Evolutionary conservation across 2,113 vertebrate species (phyloP).

Genomic region (Aspidoscelis tigris): DNA sequence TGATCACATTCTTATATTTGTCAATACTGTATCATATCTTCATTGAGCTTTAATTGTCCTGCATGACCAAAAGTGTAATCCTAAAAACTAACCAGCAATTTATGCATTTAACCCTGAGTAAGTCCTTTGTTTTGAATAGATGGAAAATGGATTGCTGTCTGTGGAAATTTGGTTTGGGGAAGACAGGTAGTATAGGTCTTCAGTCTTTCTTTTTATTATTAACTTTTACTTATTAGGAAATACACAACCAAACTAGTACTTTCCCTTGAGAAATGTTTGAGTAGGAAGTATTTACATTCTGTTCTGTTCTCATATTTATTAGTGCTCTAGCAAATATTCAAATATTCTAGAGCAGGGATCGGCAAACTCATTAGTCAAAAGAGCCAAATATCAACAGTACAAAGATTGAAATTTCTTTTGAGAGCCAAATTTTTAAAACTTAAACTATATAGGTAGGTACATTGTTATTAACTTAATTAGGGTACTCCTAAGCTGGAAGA

Average conservation of each 20-base stretch:
- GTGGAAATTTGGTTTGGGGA: neutral
- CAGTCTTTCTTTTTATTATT: neutral
- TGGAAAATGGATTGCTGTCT: neutral
- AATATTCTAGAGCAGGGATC: neutral
- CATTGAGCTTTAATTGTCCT: neutral
- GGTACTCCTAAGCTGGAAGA: too few species aligned
- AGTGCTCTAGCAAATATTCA: constrained; percentile 6
- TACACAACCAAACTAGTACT: neutral
- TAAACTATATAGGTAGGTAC: too few species aligned
- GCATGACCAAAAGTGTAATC: neutral
- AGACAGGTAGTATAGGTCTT: neutral
- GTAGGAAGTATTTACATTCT: neutral
- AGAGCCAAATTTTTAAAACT: too few species aligned
- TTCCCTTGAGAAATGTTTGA: neutral
- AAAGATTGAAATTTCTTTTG: too few species aligned
- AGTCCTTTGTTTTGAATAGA: neutral
- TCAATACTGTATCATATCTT: neutral
- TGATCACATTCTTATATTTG: neutral
- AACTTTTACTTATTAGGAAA: neutral
- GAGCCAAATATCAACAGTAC: too few species aligned
- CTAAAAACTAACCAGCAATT: neutral
- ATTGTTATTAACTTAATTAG: too few species aligned
- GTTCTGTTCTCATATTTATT: neutral
- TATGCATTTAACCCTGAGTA: neutral
- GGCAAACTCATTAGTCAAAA: too few species aligned